Evolutionary conservation across 2,888 invertebrate species (phyloP), one percentile per base, ranked within the genome.

Genomic region (Stenurella melanura): DNA sequence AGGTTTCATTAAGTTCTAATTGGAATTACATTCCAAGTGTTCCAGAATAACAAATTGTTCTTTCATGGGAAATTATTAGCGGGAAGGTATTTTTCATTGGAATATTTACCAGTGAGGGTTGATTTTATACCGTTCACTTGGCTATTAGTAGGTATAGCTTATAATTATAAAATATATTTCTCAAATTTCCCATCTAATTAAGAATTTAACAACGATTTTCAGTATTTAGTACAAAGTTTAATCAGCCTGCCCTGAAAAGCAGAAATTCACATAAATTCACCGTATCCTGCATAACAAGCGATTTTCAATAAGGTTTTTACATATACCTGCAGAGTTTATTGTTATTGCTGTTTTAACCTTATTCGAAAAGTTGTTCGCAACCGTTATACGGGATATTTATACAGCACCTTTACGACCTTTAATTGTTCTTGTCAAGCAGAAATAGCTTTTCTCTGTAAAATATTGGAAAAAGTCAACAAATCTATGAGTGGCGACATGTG

Each of bases 381-480:
- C 64, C 64, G 64, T 64, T 64, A 64, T 19, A 19, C 11, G 10
- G 38, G 42, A 19, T 64, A 64, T 42, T 64, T 42, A 64, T 19
- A 19, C 64, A 11, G 38, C 64, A 64, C 64, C 64, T 64, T 21
- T 19, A 18, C 64, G 64, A 64, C 64, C 64, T 19, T 30, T 61
- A 30, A 61, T 61, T 19, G 26, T 61, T 61, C 30, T 30, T 30
- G 30, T 61, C 61, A 30, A 61, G 50, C 15, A 61, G 61, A 61
- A 30, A 61, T 7, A 17, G 15, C 61, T n/a, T 34, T 63, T 61
- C 60, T 17, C 34, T 63, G 30, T n/a, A 63, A 63, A 63, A 63
- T 10, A 30, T n/a, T 15, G 61, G 10, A 63, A 63, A 60, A 60
- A 15, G 15, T 15, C 26, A 60, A 1, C 30, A 30, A 34, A 1